phyloP scores from a whole-genome alignment of 2,888 invertebrate species.

The Rhabditoides inermis region DNA sequence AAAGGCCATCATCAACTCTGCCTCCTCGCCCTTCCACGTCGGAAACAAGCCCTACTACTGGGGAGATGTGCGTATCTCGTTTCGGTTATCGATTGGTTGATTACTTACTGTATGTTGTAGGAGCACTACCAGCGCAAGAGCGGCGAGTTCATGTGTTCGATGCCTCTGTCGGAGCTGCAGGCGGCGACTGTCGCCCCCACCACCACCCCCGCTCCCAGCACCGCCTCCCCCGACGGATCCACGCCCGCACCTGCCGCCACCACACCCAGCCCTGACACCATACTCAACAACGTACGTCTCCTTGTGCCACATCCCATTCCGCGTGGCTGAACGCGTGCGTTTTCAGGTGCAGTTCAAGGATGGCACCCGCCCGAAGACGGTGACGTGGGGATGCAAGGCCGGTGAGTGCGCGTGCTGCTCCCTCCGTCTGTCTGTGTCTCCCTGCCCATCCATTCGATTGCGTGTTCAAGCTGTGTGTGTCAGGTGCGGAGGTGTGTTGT shows the following conservation, averaged over 20 bases:
- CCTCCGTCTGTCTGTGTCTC: too few species aligned
- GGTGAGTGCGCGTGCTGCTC: too few species aligned
- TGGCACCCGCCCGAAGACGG: slow-evolving; percentile 40
- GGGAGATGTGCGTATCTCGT: too few species aligned
- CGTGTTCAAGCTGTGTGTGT: background rate
- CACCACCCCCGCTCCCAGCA: background rate
- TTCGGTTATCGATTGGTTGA: slow-evolving; percentile 12
- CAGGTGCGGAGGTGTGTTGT: slow-evolving; percentile 25
- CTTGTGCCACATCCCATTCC: too few species aligned
- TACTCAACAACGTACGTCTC: slow-evolving; percentile 2
- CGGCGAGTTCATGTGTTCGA: slow-evolving; percentile 2
- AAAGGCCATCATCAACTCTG: slow-evolving; percentile 42
- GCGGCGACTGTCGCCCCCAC: background rate
- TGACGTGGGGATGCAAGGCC: slow-evolving; percentile 38
- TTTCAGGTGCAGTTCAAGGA: slow-evolving; percentile 44
- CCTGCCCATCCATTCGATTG: too few species aligned
- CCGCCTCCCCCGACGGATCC: background rate
- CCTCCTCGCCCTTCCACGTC: slow-evolving; percentile 31
- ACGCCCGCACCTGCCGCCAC: background rate
- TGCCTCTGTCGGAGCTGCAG: slow-evolving; percentile 4
- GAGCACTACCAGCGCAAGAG: slow-evolving; percentile 1
- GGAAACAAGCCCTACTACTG: slow-evolving; percentile 42
- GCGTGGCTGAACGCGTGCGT: background rate
- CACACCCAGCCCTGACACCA: background rate
- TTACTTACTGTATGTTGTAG: background rate